Base-by-base conservation (phyloP, 1,140 invertebrate genomes). In the Atopsyche davidsoni region DNA sequence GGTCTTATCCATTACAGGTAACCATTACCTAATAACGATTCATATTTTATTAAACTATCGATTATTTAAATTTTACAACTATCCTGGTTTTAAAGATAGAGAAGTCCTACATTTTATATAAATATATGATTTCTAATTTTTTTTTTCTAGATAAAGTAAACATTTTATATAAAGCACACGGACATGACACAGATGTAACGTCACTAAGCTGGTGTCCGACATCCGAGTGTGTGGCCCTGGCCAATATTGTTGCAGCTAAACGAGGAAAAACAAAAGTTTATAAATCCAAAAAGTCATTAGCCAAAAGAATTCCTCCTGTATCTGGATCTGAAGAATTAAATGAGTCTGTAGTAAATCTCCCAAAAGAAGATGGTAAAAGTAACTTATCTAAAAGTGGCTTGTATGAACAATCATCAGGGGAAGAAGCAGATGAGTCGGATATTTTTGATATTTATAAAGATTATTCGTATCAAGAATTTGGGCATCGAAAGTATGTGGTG, bases 141-240 rank as follows among this genome's bases (percentile, higher is more conserved):
- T 58, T 56, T 46, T 58, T 65, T 63, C 62, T 59, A 79, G 78
- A 72, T 43, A 62, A 66, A 52, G 80, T 81, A 3, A 68, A 65
- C 49, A 58, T 85, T 35, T 48, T 82, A 14, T 82, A 82, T 46
- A 81, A 80, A 70, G 64, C 87, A 3, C 74, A 81, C 60, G 79
- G 79, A 4, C 85, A 89, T 62, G 79, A 87, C 65, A 74, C 77
- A n/a, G 80, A 85, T 58, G 75, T 89, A 34, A 63, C 79, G 4
- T 81, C 78, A 54, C 53, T 89, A 18, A 77, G 79, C 22, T 89
- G 86, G 86, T 88, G 85, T 70, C 86, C 86, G 10, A 64, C 69
- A 16, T 63, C 75, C 24, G 31, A 34, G 11, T 49, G 46, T 34
- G 46, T 46, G 31, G 47, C 51, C 17, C 36, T 57, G 22, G 55